Percentiles rank a stretch among this genome's conserved stretches.
phyloP scores from a whole-genome alignment of 1,140 invertebrate species.

The Achroia grisella region DNA sequence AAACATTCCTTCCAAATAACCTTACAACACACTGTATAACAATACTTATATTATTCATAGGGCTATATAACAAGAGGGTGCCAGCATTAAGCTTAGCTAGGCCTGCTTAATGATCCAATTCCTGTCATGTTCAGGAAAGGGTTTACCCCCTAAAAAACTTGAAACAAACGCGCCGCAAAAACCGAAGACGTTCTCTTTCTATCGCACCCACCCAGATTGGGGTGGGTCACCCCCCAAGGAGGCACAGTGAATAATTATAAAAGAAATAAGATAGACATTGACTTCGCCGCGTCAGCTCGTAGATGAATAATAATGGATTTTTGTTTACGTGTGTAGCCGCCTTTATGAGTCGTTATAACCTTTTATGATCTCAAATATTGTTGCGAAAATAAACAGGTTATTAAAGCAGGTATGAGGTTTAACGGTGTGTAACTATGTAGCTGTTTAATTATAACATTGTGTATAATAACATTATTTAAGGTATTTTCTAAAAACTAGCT shows the following conservation, averaged over 20 bases:
- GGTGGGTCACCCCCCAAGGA: conserved; percentile 29
- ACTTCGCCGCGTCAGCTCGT: conserved; percentile 57
- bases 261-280: conserved; percentile 72
- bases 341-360: conserved; percentile 42
- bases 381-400: conserved; percentile 36
- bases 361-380: conserved; percentile 43
- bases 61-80: conserved; percentile 30
- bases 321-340: conserved; percentile 57
- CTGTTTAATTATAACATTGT: background rate
- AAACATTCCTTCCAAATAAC: too few relatives aligned
- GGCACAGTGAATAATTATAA: conserved; percentile 69
- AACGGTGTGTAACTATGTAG: background rate
- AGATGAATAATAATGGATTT: conserved; percentile 69
- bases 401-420: conserved; percentile 20
- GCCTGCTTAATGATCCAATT: conserved; percentile 72
- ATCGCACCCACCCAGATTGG: conserved; percentile 26
- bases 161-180: conserved; percentile 72
- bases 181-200: conserved; percentile 61
- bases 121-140: conserved; percentile 72
- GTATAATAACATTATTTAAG: too few relatives aligned
- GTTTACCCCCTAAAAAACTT: conserved; percentile 71
- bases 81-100: conserved; percentile 60
- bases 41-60: conserved; percentile 43
- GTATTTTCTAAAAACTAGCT: too few relatives aligned
- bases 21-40: background rate